Percentiles rank a stretch among this genome's conserved stretches.
These are phyloP conservation scores for Sycophila sp. DNA, from an alignment of 1,140 invertebrate genomes.

Conservation along the genomic window DNA sequence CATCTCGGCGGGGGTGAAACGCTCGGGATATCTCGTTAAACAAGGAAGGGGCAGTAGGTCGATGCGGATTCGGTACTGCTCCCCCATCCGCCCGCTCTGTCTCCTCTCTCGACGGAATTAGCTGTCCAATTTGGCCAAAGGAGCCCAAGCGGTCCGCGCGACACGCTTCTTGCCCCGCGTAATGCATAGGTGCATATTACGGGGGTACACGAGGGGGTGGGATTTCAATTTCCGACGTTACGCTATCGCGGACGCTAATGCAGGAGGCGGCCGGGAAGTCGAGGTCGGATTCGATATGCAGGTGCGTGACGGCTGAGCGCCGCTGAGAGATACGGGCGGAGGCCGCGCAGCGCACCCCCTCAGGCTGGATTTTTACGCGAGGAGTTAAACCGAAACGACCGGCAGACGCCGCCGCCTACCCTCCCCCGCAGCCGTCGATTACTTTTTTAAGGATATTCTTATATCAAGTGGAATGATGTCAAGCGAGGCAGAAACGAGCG, in stretches of 20 bases:
- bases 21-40: not conserved
- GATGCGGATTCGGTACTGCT: not conserved
- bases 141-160: not conserved
- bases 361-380: too few relatives aligned
- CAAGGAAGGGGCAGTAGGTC: not conserved
- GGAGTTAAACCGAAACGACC: too few relatives aligned
- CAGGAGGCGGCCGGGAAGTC: not conserved
- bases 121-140: constrained; percentile 33
- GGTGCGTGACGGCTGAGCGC: not conserved
- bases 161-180: constrained; percentile 22
- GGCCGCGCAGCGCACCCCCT: too few relatives aligned
- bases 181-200: constrained; percentile 17
- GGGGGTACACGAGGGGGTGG: not conserved
- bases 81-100: too few relatives aligned
- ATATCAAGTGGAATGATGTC: too few relatives aligned
- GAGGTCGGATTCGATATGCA: not conserved
- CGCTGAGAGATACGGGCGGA: too few relatives aligned
- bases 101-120: constrained; percentile 12
- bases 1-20: not conserved
- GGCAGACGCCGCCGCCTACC: too few relatives aligned
- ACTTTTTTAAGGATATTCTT: too few relatives aligned
- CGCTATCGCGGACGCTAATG: constrained; percentile 19
- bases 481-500: too few relatives aligned
- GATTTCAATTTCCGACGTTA: constrained; percentile 29
- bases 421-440: too few relatives aligned